These are phyloP conservation scores for Semotilus atromaculatus DNA, from an alignment of 2,797 vertebrate genomes.

Conservation along the genomic window DNA sequence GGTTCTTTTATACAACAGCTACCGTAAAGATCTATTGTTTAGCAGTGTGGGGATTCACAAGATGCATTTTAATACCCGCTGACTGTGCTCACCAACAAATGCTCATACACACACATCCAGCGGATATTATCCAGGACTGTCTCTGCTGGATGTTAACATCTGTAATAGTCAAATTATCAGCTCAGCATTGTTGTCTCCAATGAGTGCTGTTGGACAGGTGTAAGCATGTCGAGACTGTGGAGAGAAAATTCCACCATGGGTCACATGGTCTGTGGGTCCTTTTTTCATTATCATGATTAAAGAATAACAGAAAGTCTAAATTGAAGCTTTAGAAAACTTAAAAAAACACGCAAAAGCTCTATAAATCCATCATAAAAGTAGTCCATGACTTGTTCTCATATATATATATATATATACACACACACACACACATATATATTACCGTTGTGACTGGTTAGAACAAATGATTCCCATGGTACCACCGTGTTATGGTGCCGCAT, in stretches of 20 bases:
- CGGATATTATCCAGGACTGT: neutral
- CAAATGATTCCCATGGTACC: too few relatives aligned
- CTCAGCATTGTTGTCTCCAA: slow-evolving; percentile 32
- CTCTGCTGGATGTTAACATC: neutral
- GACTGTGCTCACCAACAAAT: neutral
- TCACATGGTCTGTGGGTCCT: neutral
- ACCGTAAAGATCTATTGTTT: slow-evolving; percentile 32
- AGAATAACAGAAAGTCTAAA: neutral
- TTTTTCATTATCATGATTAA: slow-evolving; percentile 37
- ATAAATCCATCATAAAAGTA: too few relatives aligned
- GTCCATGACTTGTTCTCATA: too few relatives aligned
- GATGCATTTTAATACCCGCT: neutral
- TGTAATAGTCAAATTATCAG: slow-evolving; percentile 17
- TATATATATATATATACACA: too few relatives aligned
- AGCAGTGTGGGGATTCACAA: slow-evolving; percentile 1
- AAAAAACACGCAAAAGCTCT: neutral
- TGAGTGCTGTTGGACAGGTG: slow-evolving; percentile 46
- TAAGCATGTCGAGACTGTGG: slow-evolving; percentile 13
- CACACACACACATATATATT: too few relatives aligned
- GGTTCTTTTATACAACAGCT: slow-evolving; percentile 7
- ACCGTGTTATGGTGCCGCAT: neutral
- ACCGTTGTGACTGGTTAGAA: too few relatives aligned
- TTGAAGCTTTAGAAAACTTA: neutral
- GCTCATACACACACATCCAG: neutral
- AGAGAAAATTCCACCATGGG: slow-evolving; percentile 50